Base-by-base conservation (phyloP, 2,113 vertebrate genomes). In the Platichthys stellatus region DNA sequence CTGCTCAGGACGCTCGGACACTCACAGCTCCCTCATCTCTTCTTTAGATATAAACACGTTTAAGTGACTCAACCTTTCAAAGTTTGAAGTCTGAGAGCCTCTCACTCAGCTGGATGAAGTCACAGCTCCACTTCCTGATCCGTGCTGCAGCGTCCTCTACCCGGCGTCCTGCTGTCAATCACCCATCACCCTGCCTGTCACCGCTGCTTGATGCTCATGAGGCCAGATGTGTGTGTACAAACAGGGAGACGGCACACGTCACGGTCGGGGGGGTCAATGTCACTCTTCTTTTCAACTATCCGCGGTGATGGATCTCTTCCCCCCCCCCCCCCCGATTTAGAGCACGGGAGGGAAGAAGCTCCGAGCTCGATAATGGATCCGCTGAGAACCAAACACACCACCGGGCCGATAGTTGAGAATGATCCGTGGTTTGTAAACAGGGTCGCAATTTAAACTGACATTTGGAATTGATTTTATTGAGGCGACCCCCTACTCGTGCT, bases 381-480 rank as follows among this genome's bases (percentile, higher is more conserved):
- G 5, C 64, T 43, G 40, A 62, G 74, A 71, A 69, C 61, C 76
- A 74, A 87, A 87, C 47, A 87, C 47, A 47, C 57, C 65, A 56
- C 17, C 1, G 69, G 69, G 65, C 24, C 24, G 26, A 84, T 85
- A 62, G 83, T 59, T 35, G 71, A 69, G 65, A 81, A 74, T 53
- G 73, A 88, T 78, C 51, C 4, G 71, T 69, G 53, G 11, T 76
- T 81, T 74, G 60, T 65, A 59, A 91, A 79, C 8, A n/a, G 12
- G 49, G 68, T 40, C n/a, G 73, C 47, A 74, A 72, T 78, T 88
- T 84, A 69, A 86, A 78, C 38, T 74, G 86, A 77, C 80, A 76
- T 84, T 72, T 78, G 15, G 63, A 72, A 86, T 85, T 74, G 82
- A 85, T 61, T 38, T 63, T 49, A 61, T 66, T 64, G 64, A 82